These are phyloP conservation scores for Shinisaurus crocodilurus DNA, from an alignment of 2,113 vertebrate genomes.

Conservation along the genomic window DNA sequence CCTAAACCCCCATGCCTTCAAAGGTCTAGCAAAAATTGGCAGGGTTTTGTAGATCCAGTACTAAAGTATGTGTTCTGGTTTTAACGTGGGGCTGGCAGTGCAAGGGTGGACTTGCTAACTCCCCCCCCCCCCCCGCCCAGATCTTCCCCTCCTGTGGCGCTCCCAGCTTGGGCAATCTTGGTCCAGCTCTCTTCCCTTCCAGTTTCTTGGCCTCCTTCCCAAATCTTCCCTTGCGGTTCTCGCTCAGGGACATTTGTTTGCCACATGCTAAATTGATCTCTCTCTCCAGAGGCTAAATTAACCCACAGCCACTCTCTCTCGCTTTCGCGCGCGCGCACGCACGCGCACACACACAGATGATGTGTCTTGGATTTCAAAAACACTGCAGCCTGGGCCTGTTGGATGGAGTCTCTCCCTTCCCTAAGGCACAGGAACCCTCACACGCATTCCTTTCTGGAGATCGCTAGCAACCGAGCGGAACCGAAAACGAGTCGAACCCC, in stretches of 20 bases:
- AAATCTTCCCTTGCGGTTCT: conserved; percentile 33
- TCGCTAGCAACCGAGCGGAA: neutral
- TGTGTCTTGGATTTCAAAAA: conserved; percentile 27
- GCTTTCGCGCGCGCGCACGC: neutral
- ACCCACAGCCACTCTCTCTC: neutral
- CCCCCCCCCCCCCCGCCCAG: neutral
- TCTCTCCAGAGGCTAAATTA: conserved; percentile 31
- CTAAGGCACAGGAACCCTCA: neutral
- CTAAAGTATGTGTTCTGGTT: neutral
- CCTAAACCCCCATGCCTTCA: neutral
- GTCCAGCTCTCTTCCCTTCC: neutral
- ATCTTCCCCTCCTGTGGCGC: neutral
- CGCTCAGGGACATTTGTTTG: conserved; percentile 45
- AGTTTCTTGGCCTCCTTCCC: conserved; percentile 23
- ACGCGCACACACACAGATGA: neutral
- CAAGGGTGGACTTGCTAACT: neutral
- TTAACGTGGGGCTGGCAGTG: neutral
- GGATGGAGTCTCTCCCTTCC: neutral
- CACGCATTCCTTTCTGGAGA: neutral
- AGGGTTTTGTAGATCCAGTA: neutral
- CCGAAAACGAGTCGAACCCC: neutral
- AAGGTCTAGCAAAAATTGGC: neutral
- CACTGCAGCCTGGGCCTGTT: neutral
- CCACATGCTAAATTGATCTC: conserved; percentile 42
- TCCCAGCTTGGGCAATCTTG: neutral